Evolutionary conservation across 1,140 invertebrate genomes (phyloP), one percentile per base, ranked within the genome.

Genomic region (Nephila pilipes): DNA sequence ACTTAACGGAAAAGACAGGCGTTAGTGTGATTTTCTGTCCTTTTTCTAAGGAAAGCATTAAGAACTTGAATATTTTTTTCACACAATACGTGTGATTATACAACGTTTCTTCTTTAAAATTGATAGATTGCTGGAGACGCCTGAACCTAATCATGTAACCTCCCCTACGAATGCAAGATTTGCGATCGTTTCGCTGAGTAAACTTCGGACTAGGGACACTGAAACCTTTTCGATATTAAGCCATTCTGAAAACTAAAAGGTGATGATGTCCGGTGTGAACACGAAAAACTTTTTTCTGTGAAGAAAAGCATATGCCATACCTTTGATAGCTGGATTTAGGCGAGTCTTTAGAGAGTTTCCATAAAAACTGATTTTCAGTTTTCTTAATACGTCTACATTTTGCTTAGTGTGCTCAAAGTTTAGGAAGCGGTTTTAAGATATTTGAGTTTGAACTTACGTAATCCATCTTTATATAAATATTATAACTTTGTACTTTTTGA

Each of bases 211-310:
- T 22, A n/a, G 54, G 81, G 57, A 29, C 12, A 69, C 65, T 69
- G n/a, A n/a, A n/a, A n/a, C 25, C 25, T 69, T 69, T 69, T 58
- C 25, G 81, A 85, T 85, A 85, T 85, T 85, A 85, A 85, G 81
- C 81, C 81, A 58, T 85, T 58, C 25, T 12, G 65, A 29, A 69
- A 69, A 69, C 18, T 18, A 54, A 32, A 85, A 5, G 25, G 25
- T 18, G 54, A 83, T 83, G 16, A 80, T 32, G 81, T n/a, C n/a
- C 46, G 46, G 46, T 46, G 46, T 46, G 12, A 46, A n/a, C 12
- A 10, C 20, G n/a, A 65, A 22, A 65, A 22, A 1, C 4, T 22
- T 22, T 20, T 58, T 58, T 58, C 54, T 55, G n/a, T 0, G 46
- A 10, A 46, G 46, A 4, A 46, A 46, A 46, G 46, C 12, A 10